A percentile compares a stretch with the other conserved stretches of the same genome.
Conservation (phyloP, 2,113 vertebrate species). For the Ictalurus furcatus region DNA sequence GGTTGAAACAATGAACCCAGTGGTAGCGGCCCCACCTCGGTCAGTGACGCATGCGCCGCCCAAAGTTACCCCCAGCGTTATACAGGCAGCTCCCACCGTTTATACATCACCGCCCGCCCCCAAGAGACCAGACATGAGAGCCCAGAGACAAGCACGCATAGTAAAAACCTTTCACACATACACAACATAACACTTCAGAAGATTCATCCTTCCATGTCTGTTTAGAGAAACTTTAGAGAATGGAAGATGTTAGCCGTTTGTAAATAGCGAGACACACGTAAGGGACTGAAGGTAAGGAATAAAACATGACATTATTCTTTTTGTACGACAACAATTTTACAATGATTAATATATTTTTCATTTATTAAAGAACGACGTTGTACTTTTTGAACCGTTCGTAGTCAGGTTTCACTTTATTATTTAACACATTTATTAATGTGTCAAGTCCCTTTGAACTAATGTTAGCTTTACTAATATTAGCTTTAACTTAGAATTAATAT, state of each 20-base stretch:
- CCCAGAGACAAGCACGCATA: constrained; percentile 74
- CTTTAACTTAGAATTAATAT: neutral
- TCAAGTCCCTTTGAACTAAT: neutral
- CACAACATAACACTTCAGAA: neutral
- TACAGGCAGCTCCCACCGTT: constrained; percentile 82
- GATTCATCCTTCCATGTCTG: neutral
- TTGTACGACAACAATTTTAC: neutral
- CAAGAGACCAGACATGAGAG: constrained; percentile 67
- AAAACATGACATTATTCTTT: neutral
- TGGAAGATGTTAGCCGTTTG: neutral
- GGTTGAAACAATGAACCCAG: constrained; percentile 68
- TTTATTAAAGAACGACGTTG: neutral
- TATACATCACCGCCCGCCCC: constrained; percentile 74
- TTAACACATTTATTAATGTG: neutral
- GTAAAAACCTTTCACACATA: constrained; percentile 53
- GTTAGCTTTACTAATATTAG: neutral
- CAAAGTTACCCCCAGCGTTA: constrained; percentile 73
- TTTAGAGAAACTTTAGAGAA: neutral
- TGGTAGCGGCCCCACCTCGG: constrained; percentile 62
- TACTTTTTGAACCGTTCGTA: neutral
- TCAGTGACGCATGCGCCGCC: constrained; percentile 58
- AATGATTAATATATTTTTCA: neutral
- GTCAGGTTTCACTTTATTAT: neutral
- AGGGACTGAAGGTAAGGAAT: neutral
- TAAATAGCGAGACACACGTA: neutral